A percentile compares a stretch with the other conserved stretches of the same genome.
Conservation (phyloP, 2,113 vertebrate species). For the Vulpes vulpes region DNA sequence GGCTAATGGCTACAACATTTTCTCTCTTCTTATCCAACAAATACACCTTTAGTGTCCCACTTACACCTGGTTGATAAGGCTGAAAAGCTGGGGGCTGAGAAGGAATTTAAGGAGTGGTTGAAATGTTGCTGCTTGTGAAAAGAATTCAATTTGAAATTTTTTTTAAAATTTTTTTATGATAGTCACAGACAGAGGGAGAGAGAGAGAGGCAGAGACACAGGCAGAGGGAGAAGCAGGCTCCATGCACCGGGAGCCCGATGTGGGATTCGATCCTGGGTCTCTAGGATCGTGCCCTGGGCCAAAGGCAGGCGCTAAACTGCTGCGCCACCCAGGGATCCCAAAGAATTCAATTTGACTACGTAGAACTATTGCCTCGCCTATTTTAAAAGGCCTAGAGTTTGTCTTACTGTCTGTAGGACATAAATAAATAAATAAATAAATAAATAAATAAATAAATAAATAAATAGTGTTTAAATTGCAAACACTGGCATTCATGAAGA, state of each 20-base stretch:
- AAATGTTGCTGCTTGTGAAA: background rate
- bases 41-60: background rate
- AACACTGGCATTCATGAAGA: background rate
- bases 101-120: background rate
- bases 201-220: no score
- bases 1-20: background rate
- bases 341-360: background rate
- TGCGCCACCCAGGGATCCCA: no score
- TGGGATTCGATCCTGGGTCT: no score
- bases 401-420: background rate
- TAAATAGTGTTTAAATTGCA: background rate
- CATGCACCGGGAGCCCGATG: no score
- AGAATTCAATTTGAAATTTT: background rate
- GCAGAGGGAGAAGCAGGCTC: no score
- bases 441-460: background rate
- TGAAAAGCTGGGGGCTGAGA: background rate
- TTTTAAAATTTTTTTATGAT: no score
- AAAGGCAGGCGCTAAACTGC: no score
- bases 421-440: background rate
- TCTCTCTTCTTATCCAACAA: background rate
- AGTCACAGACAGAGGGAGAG: no score
- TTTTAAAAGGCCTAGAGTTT: constrained; percentile 16
- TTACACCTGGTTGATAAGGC: background rate
- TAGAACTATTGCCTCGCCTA: background rate
- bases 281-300: no score